Evolutionary conservation across 2,888 invertebrate species (phyloP), one percentile per base, ranked within the genome.

Genomic region (Esperia sulphurella): DNA sequence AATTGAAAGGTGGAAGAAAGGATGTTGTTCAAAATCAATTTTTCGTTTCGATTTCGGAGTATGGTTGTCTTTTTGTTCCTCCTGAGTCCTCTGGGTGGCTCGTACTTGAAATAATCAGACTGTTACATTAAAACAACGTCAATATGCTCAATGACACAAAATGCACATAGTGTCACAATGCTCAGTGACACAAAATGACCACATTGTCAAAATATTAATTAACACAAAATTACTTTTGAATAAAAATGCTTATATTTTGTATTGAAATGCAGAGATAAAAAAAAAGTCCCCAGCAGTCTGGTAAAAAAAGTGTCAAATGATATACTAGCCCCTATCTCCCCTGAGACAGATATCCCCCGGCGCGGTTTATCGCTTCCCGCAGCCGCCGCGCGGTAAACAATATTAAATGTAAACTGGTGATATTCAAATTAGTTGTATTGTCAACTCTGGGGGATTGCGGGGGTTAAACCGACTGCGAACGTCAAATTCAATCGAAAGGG

Each of bases 291-390:
- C 10, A 9, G 2, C 8, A 31, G 7, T 31, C 1, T 2, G 28
- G 9, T 4, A 61, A 57, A 56, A 57, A 56, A 59, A 56, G 57
- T 58, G 59, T 55, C 58, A 57, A 65, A 61, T 61, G 62, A 65
- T 62, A 55, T 43, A 48, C 30, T 40, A 37, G 12, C 42, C 56
- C 54, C 58, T 43, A 9, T n/a, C n/a, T 35, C 10, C 6, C 12
- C 29, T 37, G 39, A 40, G 13, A 42, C 46, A 29, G 12, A n/a
- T 37, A 28, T 55, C 64, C 58, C 64, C 13, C 21, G 62, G 64
- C 71, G 42, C 50, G 48, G 59, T 58, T 68, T 71, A 71, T 69
- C 68, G 48, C 52, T 43, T 49, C 41, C 50, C 58, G 52, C 70
- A 67, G 64, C 49, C 59, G 63, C 43, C 44, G 54, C 31, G 37